These are phyloP conservation scores for Spodoptera picta DNA, from an alignment of 2,888 invertebrate genomes.

Conservation along the genomic window DNA sequence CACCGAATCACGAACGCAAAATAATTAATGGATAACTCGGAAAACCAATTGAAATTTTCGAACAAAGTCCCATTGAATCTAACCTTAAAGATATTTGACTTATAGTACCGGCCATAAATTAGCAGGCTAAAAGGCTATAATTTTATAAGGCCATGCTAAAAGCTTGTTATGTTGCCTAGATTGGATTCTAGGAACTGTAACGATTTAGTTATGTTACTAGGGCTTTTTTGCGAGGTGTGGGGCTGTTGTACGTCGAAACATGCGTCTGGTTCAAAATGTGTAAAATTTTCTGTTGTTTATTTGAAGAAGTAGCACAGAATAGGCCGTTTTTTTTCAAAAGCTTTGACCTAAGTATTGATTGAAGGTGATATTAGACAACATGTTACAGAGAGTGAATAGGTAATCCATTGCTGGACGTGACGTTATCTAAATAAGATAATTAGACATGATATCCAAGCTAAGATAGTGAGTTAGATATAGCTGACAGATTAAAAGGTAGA, in stretches of 20 bases:
- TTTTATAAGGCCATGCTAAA: conserved; percentile 28
- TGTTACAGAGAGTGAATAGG: too few species aligned
- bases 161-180: conserved; percentile 3
- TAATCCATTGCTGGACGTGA: too few species aligned
- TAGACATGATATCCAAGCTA: too few species aligned
- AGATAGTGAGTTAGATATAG: too few species aligned
- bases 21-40: conserved; percentile 21
- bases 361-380: too few species aligned
- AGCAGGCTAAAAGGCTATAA: conserved; percentile 32
- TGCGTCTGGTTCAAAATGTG: too few species aligned
- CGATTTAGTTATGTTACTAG: background rate
- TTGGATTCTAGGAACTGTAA: conserved; percentile 21
- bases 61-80: conserved; percentile 35
- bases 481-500: too few species aligned
- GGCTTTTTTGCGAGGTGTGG: background rate
- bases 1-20: conserved; percentile 9
- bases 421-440: too few species aligned
- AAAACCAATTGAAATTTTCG: conserved; percentile 35
- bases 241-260: background rate
- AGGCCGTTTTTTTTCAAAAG: too few species aligned
- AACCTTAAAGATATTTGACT: conserved; percentile 23
- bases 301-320: too few species aligned
- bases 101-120: conserved; percentile 36
- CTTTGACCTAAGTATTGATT: too few species aligned
- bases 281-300: too few species aligned